A percentile compares a stretch with the other conserved stretches of the same genome.
Evolutionary conservation across 2,113 vertebrate species (phyloP).

Genomic region (Cichladusa arquata): DNA sequence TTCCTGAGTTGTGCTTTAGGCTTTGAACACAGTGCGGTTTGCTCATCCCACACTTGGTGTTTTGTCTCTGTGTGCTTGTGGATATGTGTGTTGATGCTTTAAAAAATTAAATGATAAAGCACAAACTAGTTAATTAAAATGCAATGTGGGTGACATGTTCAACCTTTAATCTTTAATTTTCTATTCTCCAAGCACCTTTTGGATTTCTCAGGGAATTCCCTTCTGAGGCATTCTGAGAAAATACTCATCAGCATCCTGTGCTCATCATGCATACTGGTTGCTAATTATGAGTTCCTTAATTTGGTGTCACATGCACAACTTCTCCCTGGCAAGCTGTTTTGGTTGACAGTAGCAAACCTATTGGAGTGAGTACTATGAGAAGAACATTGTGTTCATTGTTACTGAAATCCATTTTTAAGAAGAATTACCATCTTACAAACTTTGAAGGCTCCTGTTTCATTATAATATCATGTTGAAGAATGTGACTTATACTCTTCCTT

Average conservation of each 20-base stretch:
- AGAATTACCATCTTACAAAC: background rate
- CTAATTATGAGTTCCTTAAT: background rate
- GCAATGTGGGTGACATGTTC: background rate
- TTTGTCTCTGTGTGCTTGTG: background rate
- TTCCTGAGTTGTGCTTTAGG: background rate
- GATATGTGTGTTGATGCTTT: background rate
- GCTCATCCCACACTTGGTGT: background rate
- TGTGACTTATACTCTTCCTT: background rate
- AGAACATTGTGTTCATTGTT: background rate
- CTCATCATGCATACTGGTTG: background rate
- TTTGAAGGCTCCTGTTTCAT: background rate
- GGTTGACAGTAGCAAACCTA: background rate
- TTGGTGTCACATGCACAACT: background rate
- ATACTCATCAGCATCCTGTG: background rate
- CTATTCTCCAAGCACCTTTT: background rate
- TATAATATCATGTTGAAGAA: background rate
- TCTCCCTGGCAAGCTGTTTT: background rate
- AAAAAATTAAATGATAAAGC: background rate
- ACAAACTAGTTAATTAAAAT: background rate
- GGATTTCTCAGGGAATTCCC: background rate
- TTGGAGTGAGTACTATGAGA: background rate
- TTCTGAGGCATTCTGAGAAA: background rate
- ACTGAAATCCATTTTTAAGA: background rate
- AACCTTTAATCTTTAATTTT: constrained; percentile 24
- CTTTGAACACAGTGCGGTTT: rapidly evolving